Evolutionary conservation across 1,140 invertebrate species (phyloP).

Genomic region (Lepidostoma basale): DNA sequence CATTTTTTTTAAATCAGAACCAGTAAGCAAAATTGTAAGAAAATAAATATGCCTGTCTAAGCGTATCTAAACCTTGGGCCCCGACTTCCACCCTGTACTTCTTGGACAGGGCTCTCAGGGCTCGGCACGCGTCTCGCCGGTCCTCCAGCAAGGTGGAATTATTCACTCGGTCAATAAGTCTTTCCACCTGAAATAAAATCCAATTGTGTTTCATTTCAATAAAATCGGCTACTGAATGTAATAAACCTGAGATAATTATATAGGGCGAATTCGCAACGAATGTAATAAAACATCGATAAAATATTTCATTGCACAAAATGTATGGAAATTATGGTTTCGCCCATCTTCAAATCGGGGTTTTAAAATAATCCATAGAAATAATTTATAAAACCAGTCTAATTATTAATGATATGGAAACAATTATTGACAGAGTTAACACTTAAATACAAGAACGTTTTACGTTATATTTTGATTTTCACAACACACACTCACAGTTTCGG

Average conservation of each 20-base stretch:
- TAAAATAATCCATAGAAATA: no score
- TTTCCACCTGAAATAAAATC: constrained; percentile 77
- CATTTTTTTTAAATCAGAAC: no score
- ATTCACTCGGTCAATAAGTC: constrained; percentile 87
- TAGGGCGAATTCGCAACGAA: no score
- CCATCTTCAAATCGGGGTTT: no score
- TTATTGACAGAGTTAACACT: not conserved
- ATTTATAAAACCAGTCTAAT: no score
- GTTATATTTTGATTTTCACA: constrained; percentile 25
- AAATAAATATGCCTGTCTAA: constrained; percentile 67
- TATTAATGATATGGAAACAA: no score
- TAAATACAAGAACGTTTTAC: not conserved
- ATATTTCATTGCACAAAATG: no score
- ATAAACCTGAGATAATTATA: no score
- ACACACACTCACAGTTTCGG: constrained; percentile 85
- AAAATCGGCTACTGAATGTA: no score
- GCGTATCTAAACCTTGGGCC: constrained; percentile 89
- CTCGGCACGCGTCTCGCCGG: constrained; percentile 93
- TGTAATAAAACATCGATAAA: no score
- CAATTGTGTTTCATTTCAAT: no score
- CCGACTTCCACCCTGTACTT: constrained; percentile 96
- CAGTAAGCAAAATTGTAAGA: constrained; percentile 2
- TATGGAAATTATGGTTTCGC: no score
- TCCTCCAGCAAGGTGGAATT: constrained; percentile 94
- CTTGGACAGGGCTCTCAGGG: constrained; percentile 90